A percentile compares a stretch with the other conserved stretches of the same genome.
These are phyloP conservation scores for Acleris laterana DNA, from an alignment of 2,888 invertebrate genomes.

Conservation along the genomic window DNA sequence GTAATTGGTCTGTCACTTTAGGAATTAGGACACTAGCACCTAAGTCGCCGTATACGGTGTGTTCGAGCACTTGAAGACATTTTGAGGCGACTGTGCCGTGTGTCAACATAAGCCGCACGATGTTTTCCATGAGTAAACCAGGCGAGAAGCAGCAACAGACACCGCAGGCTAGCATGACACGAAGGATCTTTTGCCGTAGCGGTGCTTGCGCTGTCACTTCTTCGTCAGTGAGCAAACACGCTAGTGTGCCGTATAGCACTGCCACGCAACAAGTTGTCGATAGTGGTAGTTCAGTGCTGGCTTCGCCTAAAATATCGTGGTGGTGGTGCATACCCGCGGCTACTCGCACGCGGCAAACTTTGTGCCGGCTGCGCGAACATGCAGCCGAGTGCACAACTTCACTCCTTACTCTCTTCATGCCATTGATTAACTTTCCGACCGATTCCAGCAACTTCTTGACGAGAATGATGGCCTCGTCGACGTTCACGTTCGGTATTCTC, in stretches of 20 bases:
- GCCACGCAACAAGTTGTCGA: conserved; percentile 83
- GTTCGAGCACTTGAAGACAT: conserved; percentile 83
- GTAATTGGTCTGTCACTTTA: conserved; percentile 66
- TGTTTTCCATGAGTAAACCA: conserved; percentile 73
- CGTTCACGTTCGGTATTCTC: conserved; percentile 71
- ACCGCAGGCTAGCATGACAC: conserved; percentile 83
- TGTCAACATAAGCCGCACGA: conserved; percentile 77
- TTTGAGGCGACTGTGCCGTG: conserved; percentile 65
- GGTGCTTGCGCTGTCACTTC: conserved; percentile 62
- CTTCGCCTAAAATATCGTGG: conserved; percentile 82
- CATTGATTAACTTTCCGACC: conserved; percentile 81
- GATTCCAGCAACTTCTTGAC: conserved; percentile 83
- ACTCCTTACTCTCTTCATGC: conserved; percentile 83
- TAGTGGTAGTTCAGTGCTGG: conserved; percentile 65
- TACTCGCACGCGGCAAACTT: conserved; percentile 73
- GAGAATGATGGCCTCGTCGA: conserved; percentile 65
- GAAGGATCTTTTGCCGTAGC: conserved; percentile 76
- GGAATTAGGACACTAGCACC: conserved; percentile 75
- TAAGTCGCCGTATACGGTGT: conserved; percentile 84
- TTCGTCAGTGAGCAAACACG: conserved; percentile 75
- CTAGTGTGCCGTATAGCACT: conserved; percentile 81
- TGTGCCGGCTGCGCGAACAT: conserved; percentile 80
- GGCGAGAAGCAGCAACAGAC: conserved; percentile 87
- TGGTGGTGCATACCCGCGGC: conserved; percentile 84
- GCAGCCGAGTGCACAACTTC: conserved; percentile 83